Conservation (phyloP, 1,140 invertebrate species). For the Archivesica marissinica region DNA sequence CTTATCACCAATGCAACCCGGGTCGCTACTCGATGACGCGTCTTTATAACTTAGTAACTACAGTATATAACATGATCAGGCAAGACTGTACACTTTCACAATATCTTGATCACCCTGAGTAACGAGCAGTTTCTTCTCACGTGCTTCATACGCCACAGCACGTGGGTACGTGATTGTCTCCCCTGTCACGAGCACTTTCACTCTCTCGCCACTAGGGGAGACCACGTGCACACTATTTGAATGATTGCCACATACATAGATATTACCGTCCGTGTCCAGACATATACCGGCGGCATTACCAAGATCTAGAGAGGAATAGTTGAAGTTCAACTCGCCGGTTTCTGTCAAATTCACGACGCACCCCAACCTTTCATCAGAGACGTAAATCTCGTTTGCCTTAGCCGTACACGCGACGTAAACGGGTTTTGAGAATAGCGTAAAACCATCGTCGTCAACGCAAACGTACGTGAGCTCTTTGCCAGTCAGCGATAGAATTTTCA, state of each 20-base stretch:
- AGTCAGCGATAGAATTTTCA: slow-evolving; percentile 36
- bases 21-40: too few relatives aligned
- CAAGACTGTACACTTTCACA: slow-evolving; percentile 57
- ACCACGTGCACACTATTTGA: slow-evolving; percentile 54
- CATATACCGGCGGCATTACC: slow-evolving; percentile 41
- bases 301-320: slow-evolving; percentile 42
- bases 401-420: slow-evolving; percentile 41
- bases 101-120: slow-evolving; percentile 57
- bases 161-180: slow-evolving; percentile 43
- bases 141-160: slow-evolving; percentile 43
- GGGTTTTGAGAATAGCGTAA: slow-evolving; percentile 54
- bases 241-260: slow-evolving; percentile 42
- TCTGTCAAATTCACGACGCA: slow-evolving; percentile 51
- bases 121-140: slow-evolving; percentile 50
- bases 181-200: slow-evolving; percentile 50
- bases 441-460: slow-evolving; percentile 54
- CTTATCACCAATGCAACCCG: too few relatives aligned
- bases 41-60: too few relatives aligned
- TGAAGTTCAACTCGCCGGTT: slow-evolving; percentile 57
- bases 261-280: slow-evolving; percentile 36
- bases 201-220: slow-evolving; percentile 31
- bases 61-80: too few relatives aligned
- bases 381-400: slow-evolving; percentile 27
- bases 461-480: slow-evolving; percentile 51
- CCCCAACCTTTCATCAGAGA: slow-evolving; percentile 53